These are phyloP conservation scores for Ennomos erosarius DNA, from an alignment of 2,888 invertebrate species.

Conservation along the genomic window DNA sequence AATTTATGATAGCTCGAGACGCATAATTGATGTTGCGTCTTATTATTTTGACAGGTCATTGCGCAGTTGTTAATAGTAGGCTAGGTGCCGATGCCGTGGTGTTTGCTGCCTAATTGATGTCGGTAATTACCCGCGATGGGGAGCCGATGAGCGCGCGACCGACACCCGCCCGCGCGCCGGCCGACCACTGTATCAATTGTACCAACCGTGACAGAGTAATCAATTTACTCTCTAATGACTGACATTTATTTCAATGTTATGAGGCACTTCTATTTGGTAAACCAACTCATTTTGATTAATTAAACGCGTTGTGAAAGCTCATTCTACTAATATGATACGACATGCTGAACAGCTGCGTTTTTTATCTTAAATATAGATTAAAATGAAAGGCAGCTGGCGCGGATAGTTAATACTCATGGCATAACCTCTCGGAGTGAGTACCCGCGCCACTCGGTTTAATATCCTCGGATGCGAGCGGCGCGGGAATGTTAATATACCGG, in stretches of 20 bases:
- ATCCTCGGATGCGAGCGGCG: constrained; percentile 23
- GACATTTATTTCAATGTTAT: neutral
- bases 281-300: too few relatives aligned
- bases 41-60: constrained; percentile 77
- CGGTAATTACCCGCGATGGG: constrained; percentile 24
- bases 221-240: constrained; percentile 5
- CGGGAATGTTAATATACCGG: constrained; percentile 33
- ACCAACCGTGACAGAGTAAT: neutral
- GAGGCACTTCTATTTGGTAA: too few relatives aligned
- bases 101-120: constrained; percentile 32
- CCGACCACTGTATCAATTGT: neutral
- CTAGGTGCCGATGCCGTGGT: constrained; percentile 10
- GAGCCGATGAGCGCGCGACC: neutral
- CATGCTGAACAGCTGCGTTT: neutral
- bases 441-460: constrained; percentile 17
- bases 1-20: constrained; percentile 65
- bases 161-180: neutral
- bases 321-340: neutral
- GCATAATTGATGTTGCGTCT: constrained; percentile 68
- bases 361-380: neutral
- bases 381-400: neutral
- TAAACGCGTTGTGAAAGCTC: too few relatives aligned
- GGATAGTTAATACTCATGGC: neutral
- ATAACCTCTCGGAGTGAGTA: constrained; percentile 5
- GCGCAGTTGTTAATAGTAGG: constrained; percentile 55